These are phyloP conservation scores for Eupithecia inturbata DNA, from an alignment of 2,888 invertebrate genomes.

Conservation along the genomic window DNA sequence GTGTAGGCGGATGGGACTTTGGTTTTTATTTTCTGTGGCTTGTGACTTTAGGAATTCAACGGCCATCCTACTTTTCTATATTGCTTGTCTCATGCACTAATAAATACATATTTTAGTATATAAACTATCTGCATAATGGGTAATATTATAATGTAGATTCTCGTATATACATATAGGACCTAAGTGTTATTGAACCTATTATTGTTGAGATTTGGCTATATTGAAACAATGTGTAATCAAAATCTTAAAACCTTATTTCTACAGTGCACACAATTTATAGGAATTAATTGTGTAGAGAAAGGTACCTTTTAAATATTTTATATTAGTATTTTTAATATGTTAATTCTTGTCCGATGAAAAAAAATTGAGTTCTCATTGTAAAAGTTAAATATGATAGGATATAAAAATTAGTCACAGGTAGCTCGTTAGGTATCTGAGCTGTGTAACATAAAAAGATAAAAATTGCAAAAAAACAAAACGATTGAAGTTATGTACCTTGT, in stretches of 20 bases:
- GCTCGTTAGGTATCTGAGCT: slow-evolving; percentile 72
- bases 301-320: slow-evolving; percentile 67
- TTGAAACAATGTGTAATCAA: slow-evolving; percentile 52
- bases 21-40: slow-evolving; percentile 56
- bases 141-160: slow-evolving; percentile 50
- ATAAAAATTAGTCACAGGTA: slow-evolving; percentile 74
- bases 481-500: slow-evolving; percentile 68
- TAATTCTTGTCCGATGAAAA: slow-evolving; percentile 66
- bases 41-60: slow-evolving; percentile 74
- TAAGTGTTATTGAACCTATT: slow-evolving; percentile 64
- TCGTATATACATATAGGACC: slow-evolving; percentile 52
- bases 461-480: slow-evolving; percentile 76
- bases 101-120: slow-evolving; percentile 51
- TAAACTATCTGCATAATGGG: slow-evolving; percentile 58
- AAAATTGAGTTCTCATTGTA: slow-evolving; percentile 68
- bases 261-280: slow-evolving; percentile 60
- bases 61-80: slow-evolving; percentile 55
- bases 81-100: slow-evolving; percentile 54
- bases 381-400: slow-evolving; percentile 62
- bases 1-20: slow-evolving; percentile 52
- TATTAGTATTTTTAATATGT: slow-evolving; percentile 72
- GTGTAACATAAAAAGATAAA: slow-evolving; percentile 73
- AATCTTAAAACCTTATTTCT: slow-evolving; percentile 64
- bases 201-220: slow-evolving; percentile 61
- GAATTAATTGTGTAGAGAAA: slow-evolving; percentile 49